Evolutionary conservation across 2,888 invertebrate species (phyloP), one percentile per base, ranked within the genome.

Genomic region (Orthonevra nobilis): DNA sequence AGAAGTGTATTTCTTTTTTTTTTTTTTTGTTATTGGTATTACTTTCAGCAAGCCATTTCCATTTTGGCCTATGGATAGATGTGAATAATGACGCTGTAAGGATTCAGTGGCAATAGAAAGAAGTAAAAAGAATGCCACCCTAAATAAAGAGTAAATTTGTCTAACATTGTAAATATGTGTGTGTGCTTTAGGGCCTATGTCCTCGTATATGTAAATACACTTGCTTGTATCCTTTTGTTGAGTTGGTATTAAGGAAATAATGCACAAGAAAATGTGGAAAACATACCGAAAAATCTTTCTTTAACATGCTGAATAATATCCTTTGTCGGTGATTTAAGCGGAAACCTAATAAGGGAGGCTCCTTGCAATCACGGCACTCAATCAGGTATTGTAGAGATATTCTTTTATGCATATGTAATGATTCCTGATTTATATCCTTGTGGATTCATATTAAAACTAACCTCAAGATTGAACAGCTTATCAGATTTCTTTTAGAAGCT

Each of bases 21-120:
- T 20, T 26, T 26, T 28, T 6, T 5, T 5, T 26, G 7, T 12
- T 15, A 7, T 46, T 30, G 12, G 30, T 26, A 23, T 40, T 26
- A 50, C 50, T 34, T 52, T 60, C 50, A 19, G 28, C 38, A 60
- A 46, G 5, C 46, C 23, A 40, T 61, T 74, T 44, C 42, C 3
- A n/a, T n/a, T 38, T 48, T 26, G 30, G 61, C 52, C 54, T 46
- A 4, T 7, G 38, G 64, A 52, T 46, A 60, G 10, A 52, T 46
- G 36, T 58, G 46, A 60, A 58, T 73, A 50, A 64, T 73, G 32
- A 50, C 14, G 52, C 30, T 58, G 34, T 20, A 36, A 17, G 15
- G 34, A 56, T 58, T 40, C 26, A 10, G 30, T 70, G 46, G 46
- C 10, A 58, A 64, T 42, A 34, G 28, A 19, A n/a, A 17, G 28